Conservation (phyloP, 2,113 vertebrate genomes). For the Progne subis region DNA sequence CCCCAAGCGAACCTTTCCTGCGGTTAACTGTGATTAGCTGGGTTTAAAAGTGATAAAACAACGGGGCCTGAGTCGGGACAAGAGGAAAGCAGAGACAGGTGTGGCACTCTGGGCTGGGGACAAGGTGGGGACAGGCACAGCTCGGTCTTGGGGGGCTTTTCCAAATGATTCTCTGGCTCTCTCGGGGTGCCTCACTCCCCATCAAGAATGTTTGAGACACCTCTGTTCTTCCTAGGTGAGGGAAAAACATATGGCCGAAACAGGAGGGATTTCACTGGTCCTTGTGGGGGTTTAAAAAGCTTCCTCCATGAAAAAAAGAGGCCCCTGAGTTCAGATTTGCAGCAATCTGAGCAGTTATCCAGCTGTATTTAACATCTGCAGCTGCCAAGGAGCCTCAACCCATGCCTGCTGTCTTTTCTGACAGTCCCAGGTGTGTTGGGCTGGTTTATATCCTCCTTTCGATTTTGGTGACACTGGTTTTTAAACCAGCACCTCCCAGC, state of each 20-base stretch:
- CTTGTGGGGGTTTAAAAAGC: not conserved
- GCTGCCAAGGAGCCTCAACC: not conserved
- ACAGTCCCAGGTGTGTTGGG: not conserved
- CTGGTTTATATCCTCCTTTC: not conserved
- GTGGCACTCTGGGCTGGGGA: not conserved
- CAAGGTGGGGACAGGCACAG: not conserved
- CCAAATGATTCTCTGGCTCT: not conserved
- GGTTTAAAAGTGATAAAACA: not conserved
- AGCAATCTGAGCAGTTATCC: not conserved
- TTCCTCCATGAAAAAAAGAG: not conserved
- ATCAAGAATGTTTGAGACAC: not conserved
- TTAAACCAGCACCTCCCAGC: not conserved
- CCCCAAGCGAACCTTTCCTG: not conserved
- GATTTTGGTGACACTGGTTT: no score
- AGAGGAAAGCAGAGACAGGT: not conserved
- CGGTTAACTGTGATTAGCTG: not conserved
- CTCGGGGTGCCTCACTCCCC: accelerated
- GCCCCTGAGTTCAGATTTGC: not conserved
- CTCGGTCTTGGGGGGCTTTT: not conserved
- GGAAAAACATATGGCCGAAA: not conserved
- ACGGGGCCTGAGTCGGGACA: not conserved
- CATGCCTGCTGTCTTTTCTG: not conserved
- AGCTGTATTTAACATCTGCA: not conserved
- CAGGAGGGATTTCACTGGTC: not conserved
- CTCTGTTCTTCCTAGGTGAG: not conserved